phyloP scores from a whole-genome alignment of 2,888 invertebrate species.

The Monopis laevigella region DNA sequence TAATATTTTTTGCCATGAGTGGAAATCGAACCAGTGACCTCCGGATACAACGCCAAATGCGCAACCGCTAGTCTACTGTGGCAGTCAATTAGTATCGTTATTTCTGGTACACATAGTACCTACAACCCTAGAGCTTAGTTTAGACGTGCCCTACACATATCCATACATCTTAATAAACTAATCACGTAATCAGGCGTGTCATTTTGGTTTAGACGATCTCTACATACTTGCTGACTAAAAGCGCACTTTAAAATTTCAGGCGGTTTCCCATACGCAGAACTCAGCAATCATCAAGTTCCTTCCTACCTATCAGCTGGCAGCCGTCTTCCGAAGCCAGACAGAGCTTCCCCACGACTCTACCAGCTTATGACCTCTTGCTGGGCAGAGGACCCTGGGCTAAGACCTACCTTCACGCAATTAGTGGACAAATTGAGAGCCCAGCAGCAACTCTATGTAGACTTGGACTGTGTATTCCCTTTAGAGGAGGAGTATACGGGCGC shows the following conservation, averaged over 20 bases:
- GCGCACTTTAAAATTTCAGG: constrained; percentile 61
- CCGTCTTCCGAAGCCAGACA: constrained; percentile 73
- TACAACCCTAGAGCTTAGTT: too few species aligned
- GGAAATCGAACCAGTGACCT: too few species aligned
- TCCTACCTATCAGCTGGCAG: constrained; percentile 69
- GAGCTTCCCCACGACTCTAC: constrained; percentile 75
- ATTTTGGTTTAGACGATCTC: too few species aligned
- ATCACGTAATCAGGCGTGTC: too few species aligned
- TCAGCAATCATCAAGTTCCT: constrained; percentile 72
- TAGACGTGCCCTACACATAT: too few species aligned
- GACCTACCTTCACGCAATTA: constrained; percentile 74
- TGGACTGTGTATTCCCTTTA: constrained; percentile 71
- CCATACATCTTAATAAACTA: too few species aligned
- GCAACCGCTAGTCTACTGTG: too few species aligned
- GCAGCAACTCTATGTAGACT: constrained; percentile 68
- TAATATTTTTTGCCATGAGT: too few species aligned
- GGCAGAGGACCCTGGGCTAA: constrained; percentile 64
- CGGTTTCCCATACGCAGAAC: constrained; percentile 78
- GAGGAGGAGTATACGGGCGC: constrained; percentile 31
- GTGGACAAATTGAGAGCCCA: constrained; percentile 65
- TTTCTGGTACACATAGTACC: too few species aligned
- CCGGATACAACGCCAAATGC: too few species aligned
- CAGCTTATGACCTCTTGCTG: constrained; percentile 77
- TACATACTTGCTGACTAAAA: too few species aligned
- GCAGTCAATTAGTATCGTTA: too few species aligned